Evolutionary conservation across 1,140 invertebrate genomes (phyloP), one percentile per base, ranked within the genome.

Genomic region (Microplitis mediator): DNA sequence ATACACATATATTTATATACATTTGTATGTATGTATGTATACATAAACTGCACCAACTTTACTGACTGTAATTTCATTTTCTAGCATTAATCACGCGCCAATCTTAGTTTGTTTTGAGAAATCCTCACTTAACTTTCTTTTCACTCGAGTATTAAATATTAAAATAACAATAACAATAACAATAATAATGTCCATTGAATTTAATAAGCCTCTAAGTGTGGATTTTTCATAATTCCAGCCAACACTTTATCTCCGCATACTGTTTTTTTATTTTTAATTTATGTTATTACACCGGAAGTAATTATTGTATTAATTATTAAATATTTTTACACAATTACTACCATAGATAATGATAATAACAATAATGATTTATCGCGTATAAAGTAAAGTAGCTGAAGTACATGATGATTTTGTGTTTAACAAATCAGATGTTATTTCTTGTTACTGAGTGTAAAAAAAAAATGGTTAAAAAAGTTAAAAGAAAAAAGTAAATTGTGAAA

Each of bases 1-100:
- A 56, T 23, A 45, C 39, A 45, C 11, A 45, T 45, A 45, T 45
- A 45, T 45, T 6, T 45, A 45, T 45, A 9, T 45, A 39, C 8
- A 39, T 39, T 39, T 39, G 11, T 45, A 45, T 45, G 23, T 23
- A 8, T 39, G 36, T 39, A 11, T 45, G 39, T 45, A 45, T 45
- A 11, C 39, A 45, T 45, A 45, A 45, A 45, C 39, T 45, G 54
- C 71, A 14, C 39, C 51, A 8, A 45, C 66, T 45, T 45, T 11
- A 9, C 39, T 52, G 60, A 73, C 73, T 71, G 61, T 70, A 79
- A 81, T 84, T 84, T 84, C 81, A 80, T 84, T 85, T 85, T 80
- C 80, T 82, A 79, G 78, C 78, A 71, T 80, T 76, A 76, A 76
- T 76, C 72, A 72, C 50, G 60, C 74, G 36, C n/a, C 45, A 34